phyloP scores from a whole-genome alignment of 1,140 invertebrate species.

The Tyrophagus putrescentiae region DNA sequence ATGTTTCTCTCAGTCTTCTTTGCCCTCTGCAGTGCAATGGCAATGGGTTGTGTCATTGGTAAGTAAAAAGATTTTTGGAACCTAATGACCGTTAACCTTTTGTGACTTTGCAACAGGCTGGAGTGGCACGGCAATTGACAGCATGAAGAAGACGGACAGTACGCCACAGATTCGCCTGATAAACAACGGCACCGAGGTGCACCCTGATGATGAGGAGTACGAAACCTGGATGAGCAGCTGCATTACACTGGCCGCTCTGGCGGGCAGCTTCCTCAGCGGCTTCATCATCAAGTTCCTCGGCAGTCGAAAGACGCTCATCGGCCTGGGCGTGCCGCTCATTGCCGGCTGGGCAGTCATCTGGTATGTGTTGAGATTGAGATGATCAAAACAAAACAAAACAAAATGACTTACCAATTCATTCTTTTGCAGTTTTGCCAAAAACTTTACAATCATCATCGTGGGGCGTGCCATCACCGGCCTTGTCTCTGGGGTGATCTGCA shows the following conservation, averaged over 20 bases:
- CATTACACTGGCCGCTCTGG: slow-evolving; percentile 25
- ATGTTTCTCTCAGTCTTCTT: not conserved
- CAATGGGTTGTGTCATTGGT: slow-evolving; percentile 8
- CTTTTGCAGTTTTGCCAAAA: slow-evolving; percentile 34
- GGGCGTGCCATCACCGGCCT: slow-evolving; percentile 49
- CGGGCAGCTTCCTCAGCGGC: slow-evolving; percentile 26
- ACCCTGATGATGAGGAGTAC: not conserved
- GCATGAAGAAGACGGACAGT: not conserved
- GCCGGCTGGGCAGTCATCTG: slow-evolving; percentile 58
- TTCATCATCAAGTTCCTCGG: slow-evolving; percentile 44
- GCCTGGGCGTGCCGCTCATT: slow-evolving; percentile 51
- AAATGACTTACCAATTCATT: slow-evolving; percentile 1
- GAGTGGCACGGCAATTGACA: slow-evolving; percentile 1
- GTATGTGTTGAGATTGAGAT: slow-evolving; percentile 28
- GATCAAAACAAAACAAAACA: not conserved
- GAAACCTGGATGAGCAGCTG: slow-evolving; percentile 25
- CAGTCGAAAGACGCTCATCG: slow-evolving; percentile 52
- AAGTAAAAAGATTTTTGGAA: too few relatives aligned
- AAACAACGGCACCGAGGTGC: not conserved
- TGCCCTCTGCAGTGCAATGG: not conserved
- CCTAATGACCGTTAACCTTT: not conserved
- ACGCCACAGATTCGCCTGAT: not conserved
- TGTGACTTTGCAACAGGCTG: not conserved
- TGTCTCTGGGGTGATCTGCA: slow-evolving; percentile 43
- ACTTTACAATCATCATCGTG: slow-evolving; percentile 41